Conservation (phyloP, 2,888 invertebrate species). For the Epistrophe eligans region DNA sequence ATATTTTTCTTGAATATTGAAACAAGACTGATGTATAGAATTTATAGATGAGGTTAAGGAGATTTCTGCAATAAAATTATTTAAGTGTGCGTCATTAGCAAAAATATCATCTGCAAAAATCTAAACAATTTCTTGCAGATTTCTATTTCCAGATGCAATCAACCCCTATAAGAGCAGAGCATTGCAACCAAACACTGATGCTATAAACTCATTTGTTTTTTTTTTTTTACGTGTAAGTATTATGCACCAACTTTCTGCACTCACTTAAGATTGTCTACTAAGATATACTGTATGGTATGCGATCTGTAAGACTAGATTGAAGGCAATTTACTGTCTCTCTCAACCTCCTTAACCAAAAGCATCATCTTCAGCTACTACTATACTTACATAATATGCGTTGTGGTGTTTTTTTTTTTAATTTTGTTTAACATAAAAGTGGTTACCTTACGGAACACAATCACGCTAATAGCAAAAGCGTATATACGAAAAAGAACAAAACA, state of each 20-base stretch:
- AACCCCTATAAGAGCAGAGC: not conserved
- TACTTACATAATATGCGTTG: not conserved
- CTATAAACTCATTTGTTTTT: not conserved
- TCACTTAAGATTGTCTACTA: constrained; percentile 31
- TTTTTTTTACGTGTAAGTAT: too few species aligned
- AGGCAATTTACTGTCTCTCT: constrained; percentile 18
- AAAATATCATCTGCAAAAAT: not conserved
- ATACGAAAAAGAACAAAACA: not conserved
- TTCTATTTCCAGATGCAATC: not conserved
- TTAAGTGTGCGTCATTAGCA: not conserved
- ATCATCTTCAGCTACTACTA: not conserved
- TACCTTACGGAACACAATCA: constrained; percentile 12
- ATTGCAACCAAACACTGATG: not conserved
- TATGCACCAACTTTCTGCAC: not conserved
- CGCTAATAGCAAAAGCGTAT: constrained; percentile 13
- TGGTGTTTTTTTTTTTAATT: not conserved
- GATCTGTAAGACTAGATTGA: constrained; percentile 9
- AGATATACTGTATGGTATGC: not conserved
- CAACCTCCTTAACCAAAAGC: constrained; percentile 18
- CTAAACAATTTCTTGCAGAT: not conserved
- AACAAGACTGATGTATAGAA: too few species aligned
- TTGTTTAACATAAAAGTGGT: constrained; percentile 22
- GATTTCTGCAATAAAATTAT: not conserved
- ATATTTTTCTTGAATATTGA: too few species aligned
- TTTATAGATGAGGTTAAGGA: too few species aligned